phyloP scores from a whole-genome alignment of 2,797 vertebrate species.

The Acridotheres tristis region DNA sequence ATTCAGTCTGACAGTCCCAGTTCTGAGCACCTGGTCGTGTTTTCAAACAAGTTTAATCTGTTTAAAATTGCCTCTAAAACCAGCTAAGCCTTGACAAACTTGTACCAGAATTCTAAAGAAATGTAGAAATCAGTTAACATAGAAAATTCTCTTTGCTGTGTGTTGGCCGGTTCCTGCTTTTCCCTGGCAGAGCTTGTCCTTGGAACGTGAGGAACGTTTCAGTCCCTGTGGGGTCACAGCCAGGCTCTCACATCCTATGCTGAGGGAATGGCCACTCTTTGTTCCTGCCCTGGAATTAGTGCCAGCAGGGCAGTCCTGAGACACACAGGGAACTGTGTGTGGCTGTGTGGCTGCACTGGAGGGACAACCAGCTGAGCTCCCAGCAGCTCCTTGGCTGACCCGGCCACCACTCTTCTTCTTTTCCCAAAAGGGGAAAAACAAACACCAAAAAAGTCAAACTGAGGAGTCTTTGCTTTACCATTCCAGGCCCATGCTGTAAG shows the following conservation, averaged over 20 bases:
- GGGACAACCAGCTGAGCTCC: not conserved
- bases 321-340: not conserved
- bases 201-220: not conserved
- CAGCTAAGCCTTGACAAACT: not conserved
- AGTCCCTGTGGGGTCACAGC: not conserved
- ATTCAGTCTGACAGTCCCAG: not conserved
- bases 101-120: not conserved
- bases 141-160: not conserved
- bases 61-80: not conserved
- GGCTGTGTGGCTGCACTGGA: not conserved
- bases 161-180: not conserved
- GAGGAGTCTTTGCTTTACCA: not conserved
- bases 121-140: not conserved
- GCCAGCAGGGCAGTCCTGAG: not conserved
- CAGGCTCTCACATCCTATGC: not conserved
- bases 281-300: not conserved
- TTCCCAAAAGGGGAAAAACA: not conserved
- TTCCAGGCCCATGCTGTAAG: not conserved
- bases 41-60: not conserved
- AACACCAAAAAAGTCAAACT: not conserved
- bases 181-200: not conserved
- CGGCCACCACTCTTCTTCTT: rapidly evolving
- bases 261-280: not conserved
- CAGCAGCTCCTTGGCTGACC: not conserved
- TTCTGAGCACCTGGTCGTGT: not conserved